Evolutionary conservation across 2,797 vertebrate species (phyloP).

Genomic region (Austrolebias charrua): DNA sequence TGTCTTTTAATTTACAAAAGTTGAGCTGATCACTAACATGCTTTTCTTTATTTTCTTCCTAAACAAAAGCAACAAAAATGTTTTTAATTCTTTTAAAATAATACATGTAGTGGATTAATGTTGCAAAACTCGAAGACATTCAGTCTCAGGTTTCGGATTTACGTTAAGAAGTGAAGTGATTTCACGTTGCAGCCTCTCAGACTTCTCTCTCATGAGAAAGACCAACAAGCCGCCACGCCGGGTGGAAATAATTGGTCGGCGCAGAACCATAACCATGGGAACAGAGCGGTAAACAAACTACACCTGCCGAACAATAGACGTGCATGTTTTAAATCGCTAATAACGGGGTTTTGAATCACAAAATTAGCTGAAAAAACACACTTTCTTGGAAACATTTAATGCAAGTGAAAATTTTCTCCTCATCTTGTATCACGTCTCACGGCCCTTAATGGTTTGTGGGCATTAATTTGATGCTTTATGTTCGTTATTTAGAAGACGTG

Average conservation of each 20-base stretch:
- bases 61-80: too few species aligned
- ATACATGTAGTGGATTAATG: too few species aligned
- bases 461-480: too few species aligned
- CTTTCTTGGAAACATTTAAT: background rate
- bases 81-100: too few species aligned
- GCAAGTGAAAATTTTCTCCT: background rate
- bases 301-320: background rate
- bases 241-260: background rate
- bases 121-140: too few species aligned
- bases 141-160: too few species aligned
- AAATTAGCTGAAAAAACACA: background rate
- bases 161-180: background rate
- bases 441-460: too few species aligned
- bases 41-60: background rate
- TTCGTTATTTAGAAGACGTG: too few species aligned
- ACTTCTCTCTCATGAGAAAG: conserved; percentile 1
- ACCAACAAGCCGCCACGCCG: background rate
- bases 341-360: background rate
- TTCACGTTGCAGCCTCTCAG: background rate
- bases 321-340: background rate
- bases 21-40: background rate
- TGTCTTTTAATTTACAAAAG: background rate
- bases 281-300: conserved; percentile 4
- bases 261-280: background rate
- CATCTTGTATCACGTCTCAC: background rate